Evolutionary conservation across 2,888 invertebrate genomes (phyloP).

Genomic region (Tetragonisca angustula): DNA sequence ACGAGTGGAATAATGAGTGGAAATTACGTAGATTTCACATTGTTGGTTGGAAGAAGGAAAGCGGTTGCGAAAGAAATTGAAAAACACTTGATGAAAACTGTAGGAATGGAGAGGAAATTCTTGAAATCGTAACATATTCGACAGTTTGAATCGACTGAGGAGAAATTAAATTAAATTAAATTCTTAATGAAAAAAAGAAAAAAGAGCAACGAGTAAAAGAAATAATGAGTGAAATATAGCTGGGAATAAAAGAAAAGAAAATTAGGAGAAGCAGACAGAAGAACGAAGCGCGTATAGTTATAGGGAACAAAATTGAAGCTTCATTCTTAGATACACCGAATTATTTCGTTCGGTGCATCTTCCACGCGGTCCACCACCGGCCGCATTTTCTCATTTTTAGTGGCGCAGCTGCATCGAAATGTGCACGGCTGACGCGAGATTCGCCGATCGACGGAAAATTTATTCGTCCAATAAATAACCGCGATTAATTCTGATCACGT

Average conservation of each 20-base stretch:
- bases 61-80: too few species aligned
- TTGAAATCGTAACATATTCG: too few species aligned
- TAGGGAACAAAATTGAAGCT: conserved; percentile 59
- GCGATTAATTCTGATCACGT: conserved; percentile 72
- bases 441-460: conserved; percentile 65
- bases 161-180: too few species aligned
- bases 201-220: too few species aligned
- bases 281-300: neutral
- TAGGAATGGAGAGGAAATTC: too few species aligned
- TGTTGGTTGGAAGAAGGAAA: too few species aligned
- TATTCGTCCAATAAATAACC: conserved; percentile 72
- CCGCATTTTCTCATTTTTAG: conserved; percentile 56
- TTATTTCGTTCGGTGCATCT: conserved; percentile 26
- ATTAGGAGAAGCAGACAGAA: neutral
- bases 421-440: conserved; percentile 40
- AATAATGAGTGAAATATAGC: too few species aligned
- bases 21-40: too few species aligned
- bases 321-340: conserved; percentile 18
- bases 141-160: too few species aligned
- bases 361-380: neutral
- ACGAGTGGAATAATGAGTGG: too few species aligned
- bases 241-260: conserved; percentile 3
- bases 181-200: too few species aligned
- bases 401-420: conserved; percentile 58
- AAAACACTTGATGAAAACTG: too few species aligned